Evolutionary conservation across 2,797 vertebrate species (phyloP), one percentile per base, ranked within the genome.

Genomic region (Manis crassicaudata): DNA sequence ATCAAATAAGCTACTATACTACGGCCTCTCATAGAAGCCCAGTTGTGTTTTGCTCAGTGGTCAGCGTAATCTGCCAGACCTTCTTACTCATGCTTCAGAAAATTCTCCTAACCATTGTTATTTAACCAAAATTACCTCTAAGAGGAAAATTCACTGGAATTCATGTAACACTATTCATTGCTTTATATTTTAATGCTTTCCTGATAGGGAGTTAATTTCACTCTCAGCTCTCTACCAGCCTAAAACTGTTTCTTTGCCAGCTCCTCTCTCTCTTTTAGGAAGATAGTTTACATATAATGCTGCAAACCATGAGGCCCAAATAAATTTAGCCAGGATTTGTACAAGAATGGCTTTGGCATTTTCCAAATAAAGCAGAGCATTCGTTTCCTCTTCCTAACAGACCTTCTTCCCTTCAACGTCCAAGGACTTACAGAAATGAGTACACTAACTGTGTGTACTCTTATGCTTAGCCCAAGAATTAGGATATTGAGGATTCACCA

Each of bases 21-120:
- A 96, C 94, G 96, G 98, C 97, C 95, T 96, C 96, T 94, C 52
- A 90, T 82, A 97, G 95, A 96, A 63, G 93, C 94, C 97, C 94
- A 96, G 96, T 94, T 98, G 96, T 96, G 96, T 96, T 96, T 83
- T 65, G 56, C 56, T 96, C 86, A 86, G 3, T 96, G 94, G 92
- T 97, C 95, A 97, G 97, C 95, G 96, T 87, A 93, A 95, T 97
- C 97, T 93, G 94, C 70, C 2, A 10, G 90, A 96, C 70, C 90
- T 97, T 96, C 97, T 97, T 96, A 96, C 90, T 50, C 90, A 85
- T 97, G 96, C 60, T 96, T 93, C 97, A 96, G 95, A 98, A 76
- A 62, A 98, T 92, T 92, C 96, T 96, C 32, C 29, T 73, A 91
- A 27, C 23, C 32, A 52, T 35, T 56, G n/a, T 83, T 79, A 73